A percentile compares a stretch with the other conserved stretches of the same genome.
Evolutionary conservation across 2,888 invertebrate genomes (phyloP).

Genomic region (Lithosia quadra): DNA sequence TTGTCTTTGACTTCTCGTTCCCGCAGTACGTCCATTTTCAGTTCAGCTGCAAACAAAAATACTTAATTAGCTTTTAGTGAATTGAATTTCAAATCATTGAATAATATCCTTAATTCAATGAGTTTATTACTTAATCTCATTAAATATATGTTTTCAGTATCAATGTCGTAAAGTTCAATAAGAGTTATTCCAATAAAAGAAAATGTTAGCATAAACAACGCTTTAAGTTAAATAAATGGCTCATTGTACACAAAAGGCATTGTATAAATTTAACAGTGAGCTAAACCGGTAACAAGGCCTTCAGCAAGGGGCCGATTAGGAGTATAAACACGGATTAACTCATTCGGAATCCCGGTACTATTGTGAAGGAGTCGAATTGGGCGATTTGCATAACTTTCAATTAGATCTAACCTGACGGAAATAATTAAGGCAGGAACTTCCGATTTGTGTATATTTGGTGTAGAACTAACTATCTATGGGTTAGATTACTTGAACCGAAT

Average conservation of each 20-base stretch:
- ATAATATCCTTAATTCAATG: not conserved
- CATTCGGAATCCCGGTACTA: slow-evolving; percentile 85
- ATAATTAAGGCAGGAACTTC: slow-evolving; percentile 78
- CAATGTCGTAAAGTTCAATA: slow-evolving; percentile 48
- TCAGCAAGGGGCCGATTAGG: slow-evolving; percentile 84
- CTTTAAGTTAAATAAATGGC: slow-evolving; percentile 75
- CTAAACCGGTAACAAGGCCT: slow-evolving; percentile 82
- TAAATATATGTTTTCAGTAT: slow-evolving; percentile 26
- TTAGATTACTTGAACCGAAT: slow-evolving; percentile 17
- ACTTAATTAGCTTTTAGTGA: not conserved
- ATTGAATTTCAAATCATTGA: slow-evolving; percentile 19
- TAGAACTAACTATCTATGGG: slow-evolving; percentile 26
- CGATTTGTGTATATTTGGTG: slow-evolving; percentile 62
- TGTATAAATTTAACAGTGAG: slow-evolving; percentile 83
- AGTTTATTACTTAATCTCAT: slow-evolving; percentile 15
- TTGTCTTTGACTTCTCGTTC: slow-evolving; percentile 98
- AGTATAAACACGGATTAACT: slow-evolving; percentile 87
- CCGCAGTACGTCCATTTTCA: slow-evolving; percentile 97
- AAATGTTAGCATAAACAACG: slow-evolving; percentile 68
- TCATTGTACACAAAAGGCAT: slow-evolving; percentile 78
- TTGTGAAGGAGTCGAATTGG: slow-evolving; percentile 85
- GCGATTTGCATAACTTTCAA: slow-evolving; percentile 87
- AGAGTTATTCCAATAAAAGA: slow-evolving; percentile 61
- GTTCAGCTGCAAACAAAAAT: slow-evolving; percentile 92
- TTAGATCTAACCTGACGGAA: slow-evolving; percentile 84